These are phyloP conservation scores for Salvelinus sp. DNA, from an alignment of 2,113 vertebrate genomes.

Conservation along the genomic window DNA sequence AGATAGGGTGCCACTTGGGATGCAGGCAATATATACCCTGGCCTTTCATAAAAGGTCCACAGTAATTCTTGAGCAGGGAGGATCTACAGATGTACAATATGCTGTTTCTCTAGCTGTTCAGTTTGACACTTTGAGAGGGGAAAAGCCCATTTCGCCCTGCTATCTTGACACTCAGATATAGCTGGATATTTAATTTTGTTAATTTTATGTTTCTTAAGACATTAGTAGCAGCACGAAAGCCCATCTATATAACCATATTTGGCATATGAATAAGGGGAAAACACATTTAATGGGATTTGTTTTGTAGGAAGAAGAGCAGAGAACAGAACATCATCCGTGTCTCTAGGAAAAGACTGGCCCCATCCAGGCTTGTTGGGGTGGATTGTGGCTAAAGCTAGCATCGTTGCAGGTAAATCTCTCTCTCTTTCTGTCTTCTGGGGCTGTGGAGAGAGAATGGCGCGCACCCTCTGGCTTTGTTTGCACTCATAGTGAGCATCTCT, in stretches of 20 bases:
- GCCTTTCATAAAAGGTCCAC: no score
- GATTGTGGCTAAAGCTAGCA: neutral
- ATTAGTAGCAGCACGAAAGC: neutral
- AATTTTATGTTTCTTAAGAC: no score
- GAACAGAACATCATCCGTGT: neutral
- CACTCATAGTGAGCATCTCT: slow-evolving; percentile 12
- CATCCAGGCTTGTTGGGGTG: neutral
- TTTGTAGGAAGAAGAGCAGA: neutral
- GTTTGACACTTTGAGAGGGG: no score
- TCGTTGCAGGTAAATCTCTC: neutral
- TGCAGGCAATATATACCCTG: no score
- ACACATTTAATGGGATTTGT: neutral
- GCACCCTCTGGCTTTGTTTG: slow-evolving; percentile 28
- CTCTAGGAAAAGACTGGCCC: neutral
- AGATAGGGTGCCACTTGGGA: no score
- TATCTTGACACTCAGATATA: no score
- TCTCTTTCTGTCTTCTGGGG: neutral
- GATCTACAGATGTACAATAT: no score
- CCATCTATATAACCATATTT: neutral
- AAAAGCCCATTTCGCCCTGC: no score
- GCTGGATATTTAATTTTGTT: no score
- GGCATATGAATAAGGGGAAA: neutral
- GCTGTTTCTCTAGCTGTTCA: no score
- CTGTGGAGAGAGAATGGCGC: slow-evolving; percentile 7
- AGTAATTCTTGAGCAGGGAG: no score